phyloP scores from a whole-genome alignment of 2,888 invertebrate genomes.

The Diarsia brunnea region DNA sequence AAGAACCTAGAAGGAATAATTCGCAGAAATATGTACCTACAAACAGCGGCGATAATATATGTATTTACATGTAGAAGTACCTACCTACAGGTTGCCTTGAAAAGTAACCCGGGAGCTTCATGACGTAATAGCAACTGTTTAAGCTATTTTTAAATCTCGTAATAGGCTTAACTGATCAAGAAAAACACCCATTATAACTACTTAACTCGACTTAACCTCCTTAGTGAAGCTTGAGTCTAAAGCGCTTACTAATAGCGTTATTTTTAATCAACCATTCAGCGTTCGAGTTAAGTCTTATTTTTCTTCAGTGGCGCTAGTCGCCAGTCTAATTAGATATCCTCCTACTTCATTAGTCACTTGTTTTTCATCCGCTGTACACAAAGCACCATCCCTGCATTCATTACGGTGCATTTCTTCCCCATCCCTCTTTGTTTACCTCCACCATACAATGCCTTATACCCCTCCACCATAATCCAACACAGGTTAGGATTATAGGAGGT shows the following conservation, averaged over 20 bases:
- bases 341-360: conserved; percentile 67
- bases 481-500: conserved; percentile 39
- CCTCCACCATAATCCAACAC: conserved; percentile 43
- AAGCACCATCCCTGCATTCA: conserved; percentile 32
- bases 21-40: conserved; percentile 24
- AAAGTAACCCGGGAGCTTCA: not conserved
- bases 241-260: conserved; percentile 59
- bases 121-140: conserved; percentile 1
- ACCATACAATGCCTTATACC: conserved; percentile 33
- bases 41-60: conserved; percentile 12
- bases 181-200: conserved; percentile 39
- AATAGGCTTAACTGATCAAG: conserved; percentile 46
- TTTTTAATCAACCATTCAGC: conserved; percentile 61
- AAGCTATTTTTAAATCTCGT: conserved; percentile 10
- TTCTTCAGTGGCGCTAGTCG: conserved; percentile 51
- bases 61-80: not conserved
- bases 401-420: conserved; percentile 36
- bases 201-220: conserved; percentile 55
- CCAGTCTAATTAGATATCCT: conserved; percentile 67
- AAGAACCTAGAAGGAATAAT: conserved; percentile 45
- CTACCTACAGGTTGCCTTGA: not conserved
- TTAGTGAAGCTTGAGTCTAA: conserved; percentile 51
- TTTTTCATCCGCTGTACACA: conserved; percentile 44
- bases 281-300: conserved; percentile 52
- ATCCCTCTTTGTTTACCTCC: conserved; percentile 33